A percentile compares a stretch with the other conserved stretches of the same genome.
These are phyloP conservation scores for Ancistrus triradiatus DNA, from an alignment of 2,113 vertebrate genomes.

Conservation along the genomic window DNA sequence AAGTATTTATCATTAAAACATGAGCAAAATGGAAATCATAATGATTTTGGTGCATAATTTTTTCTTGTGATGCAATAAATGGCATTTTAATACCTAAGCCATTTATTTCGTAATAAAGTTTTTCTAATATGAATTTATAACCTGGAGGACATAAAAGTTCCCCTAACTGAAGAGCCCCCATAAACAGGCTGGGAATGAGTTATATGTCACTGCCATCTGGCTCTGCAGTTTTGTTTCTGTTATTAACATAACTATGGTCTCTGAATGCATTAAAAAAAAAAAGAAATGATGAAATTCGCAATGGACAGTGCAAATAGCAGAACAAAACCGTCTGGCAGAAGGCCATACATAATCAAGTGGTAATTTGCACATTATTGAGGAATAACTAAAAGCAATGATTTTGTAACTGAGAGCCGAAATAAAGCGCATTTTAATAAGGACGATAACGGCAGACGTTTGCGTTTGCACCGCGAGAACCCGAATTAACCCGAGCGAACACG, in stretches of 20 bases:
- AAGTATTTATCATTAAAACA: no score
- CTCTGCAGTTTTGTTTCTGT: background rate
- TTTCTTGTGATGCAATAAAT: no score
- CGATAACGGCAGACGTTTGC: slow-evolving; percentile 21
- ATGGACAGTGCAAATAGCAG: slow-evolving; percentile 43
- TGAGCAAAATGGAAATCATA: no score
- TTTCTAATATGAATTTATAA: no score
- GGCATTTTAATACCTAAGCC: no score
- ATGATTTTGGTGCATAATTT: no score
- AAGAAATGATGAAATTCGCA: no score
- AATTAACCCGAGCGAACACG: slow-evolving; percentile 12
- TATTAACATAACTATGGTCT: no score
- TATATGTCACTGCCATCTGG: background rate
- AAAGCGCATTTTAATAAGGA: slow-evolving; percentile 34
- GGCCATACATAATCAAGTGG: slow-evolving; percentile 54
- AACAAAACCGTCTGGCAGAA: slow-evolving; percentile 49
- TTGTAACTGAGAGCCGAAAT: slow-evolving; percentile 49
- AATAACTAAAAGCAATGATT: slow-evolving; percentile 56
- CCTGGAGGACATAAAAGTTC: no score
- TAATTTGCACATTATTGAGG: slow-evolving; percentile 57
- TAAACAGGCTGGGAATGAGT: no score
- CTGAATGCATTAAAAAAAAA: background rate
- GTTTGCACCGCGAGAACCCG: slow-evolving; percentile 5
- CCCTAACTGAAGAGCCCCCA: no score
- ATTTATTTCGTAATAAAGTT: no score